A percentile compares a stretch with the other conserved stretches of the same genome.
These are phyloP conservation scores for Apamea crenata DNA, from an alignment of 2,888 invertebrate genomes.

Conservation along the genomic window DNA sequence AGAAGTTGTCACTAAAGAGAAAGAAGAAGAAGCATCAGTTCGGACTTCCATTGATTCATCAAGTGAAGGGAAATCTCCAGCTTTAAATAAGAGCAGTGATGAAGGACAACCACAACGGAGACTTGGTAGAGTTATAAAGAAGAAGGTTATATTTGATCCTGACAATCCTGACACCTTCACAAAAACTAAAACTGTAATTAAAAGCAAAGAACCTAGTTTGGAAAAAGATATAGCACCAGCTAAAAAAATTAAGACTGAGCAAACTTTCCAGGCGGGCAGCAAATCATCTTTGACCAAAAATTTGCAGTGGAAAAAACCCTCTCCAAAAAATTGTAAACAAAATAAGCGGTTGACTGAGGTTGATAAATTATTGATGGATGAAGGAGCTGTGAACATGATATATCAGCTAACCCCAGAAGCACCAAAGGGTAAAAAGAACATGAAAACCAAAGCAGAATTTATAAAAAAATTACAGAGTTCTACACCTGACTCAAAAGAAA, in stretches of 20 bases:
- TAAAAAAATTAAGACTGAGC: conserved; percentile 81
- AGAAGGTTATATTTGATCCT: conserved; percentile 94
- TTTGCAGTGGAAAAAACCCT: conserved; percentile 86
- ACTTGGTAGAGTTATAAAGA: conserved; percentile 91
- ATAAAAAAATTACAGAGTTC: conserved; percentile 91
- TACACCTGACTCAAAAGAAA: conserved; percentile 84
- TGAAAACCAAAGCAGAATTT: conserved; percentile 90
- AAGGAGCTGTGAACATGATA: conserved; percentile 96
- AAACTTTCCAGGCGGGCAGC: conserved; percentile 72
- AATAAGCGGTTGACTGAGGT: conserved; percentile 92
- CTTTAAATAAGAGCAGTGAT: conserved; percentile 76
- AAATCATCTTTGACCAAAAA: conserved; percentile 82
- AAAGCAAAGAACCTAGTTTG: conserved; percentile 75
- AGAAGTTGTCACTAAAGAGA: conserved; percentile 62
- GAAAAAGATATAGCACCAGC: conserved; percentile 75
- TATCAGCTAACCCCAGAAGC: conserved; percentile 93
- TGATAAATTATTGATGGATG: conserved; percentile 94
- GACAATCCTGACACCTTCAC: conserved; percentile 90
- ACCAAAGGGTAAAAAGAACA: conserved; percentile 87
- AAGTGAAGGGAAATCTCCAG: conserved; percentile 73
- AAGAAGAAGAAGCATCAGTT: conserved; percentile 67
- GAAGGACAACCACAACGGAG: conserved; percentile 82
- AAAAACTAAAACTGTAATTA: conserved; percentile 79
- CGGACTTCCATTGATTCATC: conserved; percentile 73
- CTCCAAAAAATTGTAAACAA: conserved; percentile 86